Conservation (phyloP, 2,888 invertebrate species). For the Perdita meconis region DNA sequence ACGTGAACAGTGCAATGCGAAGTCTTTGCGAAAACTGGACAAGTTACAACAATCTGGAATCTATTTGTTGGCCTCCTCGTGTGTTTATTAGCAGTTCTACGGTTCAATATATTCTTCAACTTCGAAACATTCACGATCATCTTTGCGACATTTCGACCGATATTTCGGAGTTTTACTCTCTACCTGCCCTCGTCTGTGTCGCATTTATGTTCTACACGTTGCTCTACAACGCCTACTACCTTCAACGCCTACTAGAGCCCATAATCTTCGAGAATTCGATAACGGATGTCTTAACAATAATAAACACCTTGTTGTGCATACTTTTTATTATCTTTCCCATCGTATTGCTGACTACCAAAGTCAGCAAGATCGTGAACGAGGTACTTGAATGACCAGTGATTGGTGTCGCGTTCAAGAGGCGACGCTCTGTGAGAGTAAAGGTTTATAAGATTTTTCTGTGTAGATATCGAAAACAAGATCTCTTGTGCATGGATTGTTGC, state of each 20-base stretch:
- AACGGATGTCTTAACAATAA: not conserved
- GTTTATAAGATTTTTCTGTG: constrained; percentile 21
- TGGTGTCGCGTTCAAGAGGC: not conserved
- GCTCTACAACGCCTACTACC: constrained; percentile 62
- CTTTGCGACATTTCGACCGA: constrained; percentile 58
- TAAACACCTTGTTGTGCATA: constrained; percentile 27
- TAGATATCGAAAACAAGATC: constrained; percentile 48
- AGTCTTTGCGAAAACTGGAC: not conserved
- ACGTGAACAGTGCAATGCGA: constrained; percentile 51
- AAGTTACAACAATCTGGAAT: not conserved
- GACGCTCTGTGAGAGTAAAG: not conserved
- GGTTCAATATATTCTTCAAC: constrained; percentile 33
- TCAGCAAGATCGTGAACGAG: constrained; percentile 45
- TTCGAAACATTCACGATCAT: constrained; percentile 49
- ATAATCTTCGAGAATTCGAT: not conserved
- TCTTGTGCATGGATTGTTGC: constrained; percentile 46
- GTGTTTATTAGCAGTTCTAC: constrained; percentile 21
- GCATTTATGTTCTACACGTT: constrained; percentile 35
- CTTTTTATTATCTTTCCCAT: constrained; percentile 32
- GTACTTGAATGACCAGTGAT: too few species aligned
- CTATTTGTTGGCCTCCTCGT: constrained; percentile 15
- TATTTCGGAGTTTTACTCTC: constrained; percentile 62
- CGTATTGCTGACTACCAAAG: constrained; percentile 43
- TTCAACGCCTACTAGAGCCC: constrained; percentile 16
- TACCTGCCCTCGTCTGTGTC: constrained; percentile 49